Percentiles rank a stretch among this genome's conserved stretches.
Conservation (phyloP, 2,888 invertebrate genomes). For the Heterodera filipjevi region DNA sequence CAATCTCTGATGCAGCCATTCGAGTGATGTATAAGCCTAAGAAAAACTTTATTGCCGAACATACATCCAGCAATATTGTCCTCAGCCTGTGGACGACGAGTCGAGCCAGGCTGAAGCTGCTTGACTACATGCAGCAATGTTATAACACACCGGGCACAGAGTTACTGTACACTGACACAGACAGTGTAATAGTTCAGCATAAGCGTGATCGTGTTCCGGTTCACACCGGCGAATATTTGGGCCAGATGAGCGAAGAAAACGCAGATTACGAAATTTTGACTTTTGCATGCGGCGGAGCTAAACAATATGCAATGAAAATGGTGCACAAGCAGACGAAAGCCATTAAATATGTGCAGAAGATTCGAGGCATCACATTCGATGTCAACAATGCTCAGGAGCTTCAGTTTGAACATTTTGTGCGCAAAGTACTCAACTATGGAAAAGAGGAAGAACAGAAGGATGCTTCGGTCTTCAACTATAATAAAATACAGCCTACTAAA, state of each 20-base stretch:
- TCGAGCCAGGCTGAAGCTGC: constrained; percentile 11
- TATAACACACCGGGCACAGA: neutral
- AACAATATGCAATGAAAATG: constrained; percentile 21
- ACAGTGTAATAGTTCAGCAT: too few species aligned
- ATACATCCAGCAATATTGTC: constrained; percentile 4
- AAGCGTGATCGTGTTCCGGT: too few species aligned
- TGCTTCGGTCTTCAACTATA: neutral
- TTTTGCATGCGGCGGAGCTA: neutral
- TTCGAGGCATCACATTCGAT: constrained; percentile 8
- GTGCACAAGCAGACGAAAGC: neutral
- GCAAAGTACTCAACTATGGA: neutral
- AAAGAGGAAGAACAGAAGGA: neutral
- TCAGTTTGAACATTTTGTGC: neutral
- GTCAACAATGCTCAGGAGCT: neutral
- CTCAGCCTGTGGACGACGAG: constrained; percentile 23
- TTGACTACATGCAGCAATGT: neutral
- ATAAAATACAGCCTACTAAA: neutral
- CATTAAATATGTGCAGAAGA: neutral
- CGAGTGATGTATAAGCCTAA: constrained; percentile 11
- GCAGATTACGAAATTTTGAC: too few species aligned
- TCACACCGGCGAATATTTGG: too few species aligned
- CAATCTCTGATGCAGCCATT: neutral
- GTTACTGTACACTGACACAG: too few species aligned
- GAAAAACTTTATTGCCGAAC: constrained; percentile 19
- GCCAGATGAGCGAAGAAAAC: too few species aligned